Evolutionary conservation across 2,113 vertebrate species (phyloP).

Genomic region (Spea multiplicata): DNA sequence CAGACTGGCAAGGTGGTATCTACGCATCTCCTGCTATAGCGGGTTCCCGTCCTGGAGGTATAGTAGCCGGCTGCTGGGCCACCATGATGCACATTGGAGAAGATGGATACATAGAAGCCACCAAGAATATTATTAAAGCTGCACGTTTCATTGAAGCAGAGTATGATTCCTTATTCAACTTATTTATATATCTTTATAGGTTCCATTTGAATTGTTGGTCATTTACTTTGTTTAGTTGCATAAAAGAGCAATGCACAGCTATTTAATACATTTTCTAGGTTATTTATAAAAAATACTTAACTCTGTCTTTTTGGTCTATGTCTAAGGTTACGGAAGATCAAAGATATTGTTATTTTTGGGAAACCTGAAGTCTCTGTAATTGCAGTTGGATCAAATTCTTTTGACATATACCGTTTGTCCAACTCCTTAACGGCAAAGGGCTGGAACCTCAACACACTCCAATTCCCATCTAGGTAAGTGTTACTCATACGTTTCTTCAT

Average conservation of each 20-base stretch:
- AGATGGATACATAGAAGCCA: constrained; percentile 85
- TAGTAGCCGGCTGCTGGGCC: constrained; percentile 95
- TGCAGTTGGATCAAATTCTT: constrained; percentile 80
- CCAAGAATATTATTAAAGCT: constrained; percentile 82
- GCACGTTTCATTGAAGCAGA: constrained; percentile 78
- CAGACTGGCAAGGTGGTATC: constrained; percentile 96
- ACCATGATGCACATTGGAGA: constrained; percentile 91
- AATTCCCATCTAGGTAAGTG: constrained; percentile 87
- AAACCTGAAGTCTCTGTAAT: constrained; percentile 90
- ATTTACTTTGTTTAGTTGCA: not conserved
- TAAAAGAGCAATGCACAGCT: too few species aligned
- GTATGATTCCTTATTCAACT: constrained; percentile 61
- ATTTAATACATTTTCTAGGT: not conserved
- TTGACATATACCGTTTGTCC: constrained; percentile 92
- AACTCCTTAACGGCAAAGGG: constrained; percentile 83
- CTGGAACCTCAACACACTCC: constrained; percentile 90
- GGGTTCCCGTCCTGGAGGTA: constrained; percentile 91
- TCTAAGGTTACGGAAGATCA: constrained; percentile 76
- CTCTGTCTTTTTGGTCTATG: constrained; percentile 29
- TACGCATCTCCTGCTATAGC: constrained; percentile 91
- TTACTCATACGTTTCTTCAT: not conserved
- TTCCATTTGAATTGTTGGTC: not conserved
- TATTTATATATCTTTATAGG: not conserved
- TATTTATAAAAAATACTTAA: not conserved
- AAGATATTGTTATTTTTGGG: constrained; percentile 86